Evolutionary conservation across 2,113 vertebrate genomes (phyloP).

Genomic region (Athene noctua): DNA sequence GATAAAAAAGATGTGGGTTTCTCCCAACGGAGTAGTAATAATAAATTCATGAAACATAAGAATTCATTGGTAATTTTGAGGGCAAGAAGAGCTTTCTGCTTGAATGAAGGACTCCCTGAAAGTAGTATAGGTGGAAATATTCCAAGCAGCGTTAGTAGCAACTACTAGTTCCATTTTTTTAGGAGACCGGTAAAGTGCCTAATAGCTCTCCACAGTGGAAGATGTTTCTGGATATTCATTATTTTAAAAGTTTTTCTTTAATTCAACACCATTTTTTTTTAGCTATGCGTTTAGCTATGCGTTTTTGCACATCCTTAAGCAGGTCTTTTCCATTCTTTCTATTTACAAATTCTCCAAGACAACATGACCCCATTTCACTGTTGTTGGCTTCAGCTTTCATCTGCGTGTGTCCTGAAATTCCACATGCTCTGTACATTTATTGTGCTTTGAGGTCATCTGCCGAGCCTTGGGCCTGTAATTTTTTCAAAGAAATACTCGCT

Average conservation of each 20-base stretch:
- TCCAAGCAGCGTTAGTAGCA: neutral
- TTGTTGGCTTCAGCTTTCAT: neutral
- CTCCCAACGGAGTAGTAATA: neutral
- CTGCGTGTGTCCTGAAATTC: neutral
- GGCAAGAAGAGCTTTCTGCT: neutral
- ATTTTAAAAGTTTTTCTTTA: neutral
- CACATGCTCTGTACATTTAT: neutral
- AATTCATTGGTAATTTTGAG: neutral
- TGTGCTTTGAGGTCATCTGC: neutral
- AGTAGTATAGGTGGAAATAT: neutral
- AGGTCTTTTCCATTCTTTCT: neutral
- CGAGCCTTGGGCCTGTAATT: neutral
- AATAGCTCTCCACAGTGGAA: neutral
- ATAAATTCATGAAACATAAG: neutral
- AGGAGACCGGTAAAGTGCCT: neutral
- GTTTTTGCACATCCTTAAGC: neutral
- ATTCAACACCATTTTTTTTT: no score
- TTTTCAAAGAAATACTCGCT: neutral
- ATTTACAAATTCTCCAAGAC: neutral
- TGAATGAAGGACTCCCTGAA: neutral
- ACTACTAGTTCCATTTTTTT: neutral
- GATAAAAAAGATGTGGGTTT: neutral
- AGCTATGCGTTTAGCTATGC: no score
- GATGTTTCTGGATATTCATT: neutral
- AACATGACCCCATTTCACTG: neutral